Evolutionary conservation across 64 coral and sea anemone genomes (phyloP).

Genomic region (Anthopleura sola): DNA sequence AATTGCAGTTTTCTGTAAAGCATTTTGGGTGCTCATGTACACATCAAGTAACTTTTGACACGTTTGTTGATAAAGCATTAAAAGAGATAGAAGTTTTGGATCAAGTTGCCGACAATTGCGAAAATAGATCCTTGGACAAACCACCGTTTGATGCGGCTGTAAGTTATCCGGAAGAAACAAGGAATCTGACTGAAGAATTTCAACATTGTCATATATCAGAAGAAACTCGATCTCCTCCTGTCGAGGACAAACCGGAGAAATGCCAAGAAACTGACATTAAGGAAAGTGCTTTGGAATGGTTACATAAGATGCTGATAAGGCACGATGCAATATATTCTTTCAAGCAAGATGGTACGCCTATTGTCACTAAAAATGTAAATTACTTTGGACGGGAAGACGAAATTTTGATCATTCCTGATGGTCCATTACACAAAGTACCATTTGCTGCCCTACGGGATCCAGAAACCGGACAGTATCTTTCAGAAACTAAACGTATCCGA

Average conservation of each 20-base stretch:
- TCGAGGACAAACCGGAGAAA: neutral
- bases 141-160: neutral
- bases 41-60: no score
- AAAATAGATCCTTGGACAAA: neutral
- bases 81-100: no score
- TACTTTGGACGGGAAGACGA: neutral
- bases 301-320: neutral
- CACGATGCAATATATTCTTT: neutral
- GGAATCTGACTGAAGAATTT: neutral
- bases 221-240: neutral
- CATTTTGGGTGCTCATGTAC: no score
- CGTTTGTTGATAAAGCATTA: no score
- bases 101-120: neutral
- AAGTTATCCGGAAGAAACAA: neutral
- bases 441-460: neutral
- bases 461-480: constrained; percentile 6
- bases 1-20: no score
- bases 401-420: constrained; percentile 40
- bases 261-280: neutral
- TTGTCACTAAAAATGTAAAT: neutral
- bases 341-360: neutral
- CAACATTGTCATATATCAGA: neutral
- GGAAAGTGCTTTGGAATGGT: neutral
- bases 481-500: neutral
- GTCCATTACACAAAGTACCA: neutral